phyloP scores from a whole-genome alignment of 1,140 invertebrate genomes.

The Leptinotarsa lineolata region DNA sequence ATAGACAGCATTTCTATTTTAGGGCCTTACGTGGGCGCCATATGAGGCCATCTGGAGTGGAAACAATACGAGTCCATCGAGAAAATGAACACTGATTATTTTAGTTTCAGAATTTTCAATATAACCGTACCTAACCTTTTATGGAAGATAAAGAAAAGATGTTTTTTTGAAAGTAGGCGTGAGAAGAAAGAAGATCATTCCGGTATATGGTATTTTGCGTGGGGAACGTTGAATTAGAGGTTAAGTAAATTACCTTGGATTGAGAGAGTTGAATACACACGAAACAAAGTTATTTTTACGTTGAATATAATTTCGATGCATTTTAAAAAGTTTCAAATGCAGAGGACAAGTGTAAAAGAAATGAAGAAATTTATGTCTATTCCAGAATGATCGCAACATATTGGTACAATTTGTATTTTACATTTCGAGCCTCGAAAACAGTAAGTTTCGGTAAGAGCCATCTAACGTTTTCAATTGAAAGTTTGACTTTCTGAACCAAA shows the following conservation, averaged over 20 bases:
- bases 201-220: not conserved
- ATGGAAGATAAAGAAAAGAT: not conserved
- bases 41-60: not conserved
- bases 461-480: no score
- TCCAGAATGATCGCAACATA: no score
- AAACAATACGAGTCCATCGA: not conserved
- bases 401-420: no score
- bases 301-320: not conserved
- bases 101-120: not conserved
- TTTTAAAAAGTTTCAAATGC: no score
- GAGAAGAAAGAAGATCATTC: not conserved
- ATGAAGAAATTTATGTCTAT: no score
- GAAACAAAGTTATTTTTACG: not conserved
- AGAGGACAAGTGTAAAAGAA: no score
- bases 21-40: not conserved
- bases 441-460: no score
- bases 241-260: not conserved
- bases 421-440: no score
- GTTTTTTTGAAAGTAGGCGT: slow-evolving; percentile 5
- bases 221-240: not conserved
- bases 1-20: not conserved
- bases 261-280: not conserved
- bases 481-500: no score
- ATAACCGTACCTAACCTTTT: not conserved
- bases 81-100: not conserved